Conservation (phyloP, 2,113 vertebrate genomes). For the Calonectris borealis region DNA sequence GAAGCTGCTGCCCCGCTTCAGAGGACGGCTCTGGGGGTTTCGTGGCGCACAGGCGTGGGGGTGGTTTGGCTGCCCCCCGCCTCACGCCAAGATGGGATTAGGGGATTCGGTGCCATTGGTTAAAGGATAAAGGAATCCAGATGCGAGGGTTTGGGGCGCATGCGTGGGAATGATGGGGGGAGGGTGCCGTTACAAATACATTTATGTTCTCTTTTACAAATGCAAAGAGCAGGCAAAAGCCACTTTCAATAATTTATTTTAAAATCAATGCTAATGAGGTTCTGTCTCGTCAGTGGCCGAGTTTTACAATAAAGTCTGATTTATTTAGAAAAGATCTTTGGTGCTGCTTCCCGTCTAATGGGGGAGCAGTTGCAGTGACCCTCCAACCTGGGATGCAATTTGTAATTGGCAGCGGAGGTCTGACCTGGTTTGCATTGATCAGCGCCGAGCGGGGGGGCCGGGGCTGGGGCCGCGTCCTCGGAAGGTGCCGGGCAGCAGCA, state of each 20-base stretch:
- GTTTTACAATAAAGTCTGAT: constrained; percentile 80
- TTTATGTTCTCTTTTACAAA: constrained; percentile 72
- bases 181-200: neutral
- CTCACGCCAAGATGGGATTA: neutral
- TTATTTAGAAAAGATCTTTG: constrained; percentile 82
- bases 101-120: neutral
- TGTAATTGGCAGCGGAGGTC: constrained; percentile 68
- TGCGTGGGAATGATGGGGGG: fast-evolving
- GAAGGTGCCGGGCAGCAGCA: constrained; percentile 5
- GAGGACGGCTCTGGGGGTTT: neutral
- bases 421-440: constrained; percentile 84
- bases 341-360: constrained; percentile 69
- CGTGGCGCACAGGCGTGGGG: fast-evolving
- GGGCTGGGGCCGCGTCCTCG: neutral
- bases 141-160: neutral
- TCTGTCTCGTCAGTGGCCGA: constrained; percentile 71
- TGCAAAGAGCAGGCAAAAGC: constrained; percentile 75
- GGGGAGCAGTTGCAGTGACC: constrained; percentile 64
- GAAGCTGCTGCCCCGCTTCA: fast-evolving
- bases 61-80: neutral
- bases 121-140: constrained; percentile 40
- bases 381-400: constrained; percentile 72
- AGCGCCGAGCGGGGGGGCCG: constrained; percentile 44
- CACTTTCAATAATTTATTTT: constrained; percentile 83
- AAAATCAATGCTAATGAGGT: constrained; percentile 83